phyloP scores from a whole-genome alignment of 2,113 vertebrate genomes.

The Corvus moneduloides region DNA sequence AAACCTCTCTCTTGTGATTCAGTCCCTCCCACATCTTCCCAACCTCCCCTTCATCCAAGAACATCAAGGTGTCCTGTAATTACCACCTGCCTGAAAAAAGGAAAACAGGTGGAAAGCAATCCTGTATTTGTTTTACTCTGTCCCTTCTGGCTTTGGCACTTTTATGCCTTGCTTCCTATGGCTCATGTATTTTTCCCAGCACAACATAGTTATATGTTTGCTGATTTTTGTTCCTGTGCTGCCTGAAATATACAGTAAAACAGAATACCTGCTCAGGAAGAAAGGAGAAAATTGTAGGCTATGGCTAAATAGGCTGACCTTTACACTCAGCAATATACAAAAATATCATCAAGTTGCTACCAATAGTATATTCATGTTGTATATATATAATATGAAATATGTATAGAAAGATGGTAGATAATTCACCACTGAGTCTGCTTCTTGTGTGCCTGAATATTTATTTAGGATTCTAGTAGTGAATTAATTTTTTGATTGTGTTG shows the following conservation, averaged over 20 bases:
- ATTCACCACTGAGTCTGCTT: neutral
- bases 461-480: neutral
- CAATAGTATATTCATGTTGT: neutral
- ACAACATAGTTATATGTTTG: neutral
- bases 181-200: neutral
- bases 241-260: neutral
- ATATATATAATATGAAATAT: neutral
- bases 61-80: conserved; percentile 18
- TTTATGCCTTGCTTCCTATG: neutral
- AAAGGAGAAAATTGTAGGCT: neutral
- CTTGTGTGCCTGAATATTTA: neutral
- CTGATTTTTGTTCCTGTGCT: neutral
- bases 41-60: neutral
- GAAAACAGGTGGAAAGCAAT: conserved; percentile 27
- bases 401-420: neutral
- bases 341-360: neutral
- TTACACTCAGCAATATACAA: neutral
- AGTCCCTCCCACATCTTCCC: conserved; percentile 4
- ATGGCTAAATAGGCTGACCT: neutral
- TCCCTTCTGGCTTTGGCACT: neutral
- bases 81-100: neutral
- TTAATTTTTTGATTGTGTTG: neutral
- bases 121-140: neutral
- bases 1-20: neutral
- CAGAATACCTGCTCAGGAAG: neutral